Evolutionary conservation across 2,888 invertebrate species (phyloP).

Genomic region (Agrotis segetum): DNA sequence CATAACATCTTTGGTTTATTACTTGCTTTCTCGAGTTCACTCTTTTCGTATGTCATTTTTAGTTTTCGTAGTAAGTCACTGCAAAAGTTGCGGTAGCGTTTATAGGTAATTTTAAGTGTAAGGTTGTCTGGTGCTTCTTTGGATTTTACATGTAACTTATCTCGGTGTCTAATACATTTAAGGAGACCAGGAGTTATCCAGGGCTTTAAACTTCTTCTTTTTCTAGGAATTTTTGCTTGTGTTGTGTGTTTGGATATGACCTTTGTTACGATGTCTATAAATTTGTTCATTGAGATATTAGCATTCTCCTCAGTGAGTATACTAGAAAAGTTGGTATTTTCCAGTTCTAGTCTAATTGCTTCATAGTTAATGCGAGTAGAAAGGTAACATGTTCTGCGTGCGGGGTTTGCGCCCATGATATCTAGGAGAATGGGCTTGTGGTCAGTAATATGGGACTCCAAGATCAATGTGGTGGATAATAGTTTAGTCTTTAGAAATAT

Average conservation of each 20-base stretch:
- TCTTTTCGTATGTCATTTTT: not conserved
- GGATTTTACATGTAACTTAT: slow-evolving; percentile 1
- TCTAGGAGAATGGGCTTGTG: slow-evolving; percentile 5
- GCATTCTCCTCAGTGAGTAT: not conserved
- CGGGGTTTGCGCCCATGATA: not conserved
- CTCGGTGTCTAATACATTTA: not conserved
- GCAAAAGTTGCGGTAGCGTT: not conserved
- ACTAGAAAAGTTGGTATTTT: not conserved
- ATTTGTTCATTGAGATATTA: slow-evolving; percentile 9
- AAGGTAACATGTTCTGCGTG: not conserved
- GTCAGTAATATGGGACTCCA: slow-evolving; percentile 2
- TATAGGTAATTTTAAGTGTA: slow-evolving; percentile 2
- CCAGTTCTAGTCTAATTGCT: not conserved
- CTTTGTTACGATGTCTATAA: not conserved
- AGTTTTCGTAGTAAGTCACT: not conserved
- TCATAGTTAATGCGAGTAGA: not conserved
- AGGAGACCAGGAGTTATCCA: too few species aligned
- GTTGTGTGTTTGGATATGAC: slow-evolving; percentile 4
- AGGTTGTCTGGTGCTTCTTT: slow-evolving; percentile 2
- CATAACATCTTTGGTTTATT: slow-evolving; percentile 1
- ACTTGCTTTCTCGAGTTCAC: slow-evolving; percentile 10
- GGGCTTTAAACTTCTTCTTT: not conserved
- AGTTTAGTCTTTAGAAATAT: not conserved
- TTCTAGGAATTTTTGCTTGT: not conserved
- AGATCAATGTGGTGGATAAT: not conserved